Conservation (phyloP, 2,888 invertebrate genomes). For the Eupsilia transversa region DNA sequence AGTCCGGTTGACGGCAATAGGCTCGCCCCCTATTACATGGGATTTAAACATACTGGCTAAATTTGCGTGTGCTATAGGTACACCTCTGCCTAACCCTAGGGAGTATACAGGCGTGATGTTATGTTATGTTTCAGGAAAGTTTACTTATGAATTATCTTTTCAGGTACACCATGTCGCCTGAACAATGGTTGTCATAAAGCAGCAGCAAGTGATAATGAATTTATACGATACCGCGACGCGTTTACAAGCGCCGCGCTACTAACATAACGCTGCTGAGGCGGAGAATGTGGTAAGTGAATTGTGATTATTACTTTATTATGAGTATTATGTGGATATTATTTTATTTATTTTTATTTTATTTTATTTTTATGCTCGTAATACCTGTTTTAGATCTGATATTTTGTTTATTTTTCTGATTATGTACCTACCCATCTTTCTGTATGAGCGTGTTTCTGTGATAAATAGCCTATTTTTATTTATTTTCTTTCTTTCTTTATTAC, state of each 20-base stretch:
- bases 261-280: not conserved
- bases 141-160: slow-evolving; percentile 27
- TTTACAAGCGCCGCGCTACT: slow-evolving; percentile 69
- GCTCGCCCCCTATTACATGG: not conserved
- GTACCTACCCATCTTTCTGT: too few relatives aligned
- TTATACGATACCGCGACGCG: slow-evolving; percentile 74
- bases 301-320: not conserved
- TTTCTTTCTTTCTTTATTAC: too few relatives aligned
- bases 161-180: slow-evolving; percentile 12
- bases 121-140: not conserved
- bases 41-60: not conserved
- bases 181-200: slow-evolving; percentile 80
- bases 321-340: too few relatives aligned
- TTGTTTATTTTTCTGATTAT: too few relatives aligned
- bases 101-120: not conserved
- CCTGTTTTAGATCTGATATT: too few relatives aligned
- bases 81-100: not conserved
- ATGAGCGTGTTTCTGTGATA: too few relatives aligned
- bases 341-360: too few relatives aligned
- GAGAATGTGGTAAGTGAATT: slow-evolving; percentile 35
- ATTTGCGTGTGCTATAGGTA: not conserved
- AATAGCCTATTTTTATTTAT: too few relatives aligned
- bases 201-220: slow-evolving; percentile 75
- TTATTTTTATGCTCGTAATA: too few relatives aligned
- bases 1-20: not conserved